Base-by-base conservation (phyloP, 2,113 vertebrate genomes). In the Alethe diademata region DNA sequence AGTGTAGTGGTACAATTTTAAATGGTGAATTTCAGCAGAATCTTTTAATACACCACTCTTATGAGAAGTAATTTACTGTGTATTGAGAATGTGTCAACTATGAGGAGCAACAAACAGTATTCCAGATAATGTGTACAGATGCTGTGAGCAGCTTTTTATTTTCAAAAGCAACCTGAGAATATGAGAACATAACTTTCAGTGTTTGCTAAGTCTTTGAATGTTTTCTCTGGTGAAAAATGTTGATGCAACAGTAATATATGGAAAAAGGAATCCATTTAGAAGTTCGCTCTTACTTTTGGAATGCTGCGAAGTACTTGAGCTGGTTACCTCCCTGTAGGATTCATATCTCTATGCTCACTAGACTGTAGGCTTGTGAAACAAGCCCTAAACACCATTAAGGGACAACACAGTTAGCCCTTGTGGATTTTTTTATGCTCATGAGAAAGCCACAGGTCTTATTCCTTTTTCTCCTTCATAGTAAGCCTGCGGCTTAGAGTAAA, bases 61-160 rank as follows among this genome's bases (percentile, higher is more conserved):
- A 51, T 5, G 74, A 24, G 17, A 45, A 66, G 11, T 66, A 54
- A 57, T 81, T 88, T 66, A 33, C 31, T 35, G 23, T 62, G 8
- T 86, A 13, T 19, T 86, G 74, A 23, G 29, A 71, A 6, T 0
- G 0, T 71, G 40, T 54, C 1, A 1, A 0, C 16, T 48, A 4
- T 61, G 40, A 26, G 26, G 20, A 66, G 12, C 35, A 47, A 18
- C 54, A 76, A 64, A 60, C 14, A 56, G 35, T 13, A 7, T 7
- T 93, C 22, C 45, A 70, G 18, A 9, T 43, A 74, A 16, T 6
- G 26, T 33, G 26, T 33, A 78, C 5, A 14, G 19, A 24, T 78
- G 19, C 60, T 54, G 38, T 54, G 48, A 78, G 61, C 51, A 73
- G 65, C 23, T 72, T 18, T 72, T 60, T 33, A 14, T 79, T 75